Evolutionary conservation across 2,888 invertebrate genomes (phyloP).

Genomic region (Tetanocera ferruginea): DNA sequence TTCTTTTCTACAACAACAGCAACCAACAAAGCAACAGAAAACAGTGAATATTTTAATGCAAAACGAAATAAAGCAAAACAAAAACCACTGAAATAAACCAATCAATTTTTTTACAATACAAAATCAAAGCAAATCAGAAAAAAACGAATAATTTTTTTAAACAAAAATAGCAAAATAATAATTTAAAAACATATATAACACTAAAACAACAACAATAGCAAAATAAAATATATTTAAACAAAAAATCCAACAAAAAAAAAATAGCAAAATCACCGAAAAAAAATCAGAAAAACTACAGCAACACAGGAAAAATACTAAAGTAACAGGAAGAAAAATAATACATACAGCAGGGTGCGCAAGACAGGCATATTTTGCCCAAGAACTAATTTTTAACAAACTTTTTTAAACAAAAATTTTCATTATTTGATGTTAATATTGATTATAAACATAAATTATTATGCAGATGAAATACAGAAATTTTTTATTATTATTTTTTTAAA

Average conservation of each 20-base stretch:
- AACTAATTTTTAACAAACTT: too few species aligned
- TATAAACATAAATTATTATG: too few species aligned
- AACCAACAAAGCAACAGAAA: conserved; percentile 26
- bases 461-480: too few species aligned
- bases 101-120: conserved; percentile 42
- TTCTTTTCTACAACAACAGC: conserved; percentile 40
- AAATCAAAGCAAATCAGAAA: conserved; percentile 33
- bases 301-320: conserved; percentile 49
- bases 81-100: conserved; percentile 35
- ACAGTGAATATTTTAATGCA: conserved; percentile 44
- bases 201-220: conserved; percentile 44
- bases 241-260: conserved; percentile 44
- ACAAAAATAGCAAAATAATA: conserved; percentile 42
- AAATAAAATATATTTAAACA: conserved; percentile 36
- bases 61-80: conserved; percentile 42
- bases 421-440: too few species aligned
- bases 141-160: conserved; percentile 25
- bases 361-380: not conserved
- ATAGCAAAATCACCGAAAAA: conserved; percentile 47
- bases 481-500: too few species aligned
- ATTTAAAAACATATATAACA: conserved; percentile 40
- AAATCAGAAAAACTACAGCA: conserved; percentile 60
- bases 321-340: conserved; percentile 38
- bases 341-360: not conserved
- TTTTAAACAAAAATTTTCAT: too few species aligned